Evolutionary conservation across 2,797 vertebrate genomes (phyloP).

Genomic region (Sebastes iracundus): DNA sequence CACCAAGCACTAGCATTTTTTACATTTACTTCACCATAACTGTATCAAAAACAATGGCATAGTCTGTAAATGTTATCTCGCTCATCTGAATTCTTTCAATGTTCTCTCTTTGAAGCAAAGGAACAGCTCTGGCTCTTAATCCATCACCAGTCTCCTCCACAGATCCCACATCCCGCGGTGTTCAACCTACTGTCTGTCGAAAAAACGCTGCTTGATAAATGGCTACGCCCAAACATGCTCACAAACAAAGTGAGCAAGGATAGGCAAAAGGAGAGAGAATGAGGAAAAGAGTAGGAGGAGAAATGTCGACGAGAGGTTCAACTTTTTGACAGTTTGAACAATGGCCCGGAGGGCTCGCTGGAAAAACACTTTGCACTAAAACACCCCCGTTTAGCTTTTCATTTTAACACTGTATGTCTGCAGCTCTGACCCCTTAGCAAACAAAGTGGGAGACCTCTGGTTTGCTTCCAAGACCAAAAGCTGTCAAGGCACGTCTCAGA

Average conservation of each 20-base stretch:
- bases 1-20: neutral
- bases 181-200: slow-evolving; percentile 47
- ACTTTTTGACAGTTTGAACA: slow-evolving; percentile 66
- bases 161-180: slow-evolving; percentile 48
- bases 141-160: slow-evolving; percentile 49
- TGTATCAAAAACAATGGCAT: neutral
- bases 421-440: slow-evolving; percentile 37
- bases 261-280: slow-evolving; percentile 10
- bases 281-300: slow-evolving; percentile 44
- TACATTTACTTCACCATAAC: neutral
- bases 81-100: slow-evolving; percentile 28
- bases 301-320: slow-evolving; percentile 38
- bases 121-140: slow-evolving; percentile 26
- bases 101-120: slow-evolving; percentile 11
- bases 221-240: slow-evolving; percentile 27
- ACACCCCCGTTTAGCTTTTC: slow-evolving; percentile 36
- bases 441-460: slow-evolving; percentile 56
- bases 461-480: slow-evolving; percentile 54
- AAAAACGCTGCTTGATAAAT: slow-evolving; percentile 45
- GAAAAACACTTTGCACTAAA: slow-evolving; percentile 54
- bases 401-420: slow-evolving; percentile 37
- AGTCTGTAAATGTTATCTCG: neutral
- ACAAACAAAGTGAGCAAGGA: slow-evolving; percentile 55
- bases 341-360: slow-evolving; percentile 48
- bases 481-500: slow-evolving; percentile 51